Evolutionary conservation across 35 echinoderm and acorn worm genomes (phyloP), one percentile per base, ranked within the genome.

Genomic region (Holothuria glaberrima): DNA sequence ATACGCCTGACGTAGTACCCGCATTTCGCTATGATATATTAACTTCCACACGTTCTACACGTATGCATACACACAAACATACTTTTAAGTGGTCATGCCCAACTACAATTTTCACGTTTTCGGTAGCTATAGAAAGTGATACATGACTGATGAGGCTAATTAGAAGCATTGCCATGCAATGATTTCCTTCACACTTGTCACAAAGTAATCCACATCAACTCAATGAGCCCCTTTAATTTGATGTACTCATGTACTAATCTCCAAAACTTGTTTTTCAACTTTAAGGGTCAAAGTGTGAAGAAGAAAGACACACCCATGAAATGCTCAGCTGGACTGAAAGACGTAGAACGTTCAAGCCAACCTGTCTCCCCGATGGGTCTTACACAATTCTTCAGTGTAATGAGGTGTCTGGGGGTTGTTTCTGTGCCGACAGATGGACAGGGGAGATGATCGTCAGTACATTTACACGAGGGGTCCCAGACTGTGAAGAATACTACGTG

Each of bases 341-440:
- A 9, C 62, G 66, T 21, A 30, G 67, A 48, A 67, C 22, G 7
- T 31, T 46, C 34, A 68, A 48, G 62, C 85, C 85, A 28, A 44
- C 32, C 9, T 87, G 85, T 63, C 85, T 87, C 20, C 35, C 36
- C n/a, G 85, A 87, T 52, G 85, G 85, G 1, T 69, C 85, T 28
- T 87, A 87, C 41, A 71, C 85, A 7, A 44, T 87, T 10, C 85
- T 87, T 1, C 85, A 87, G 44, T 87, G 85, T 31, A 44, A 65
- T n/a, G 19, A 70, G 35, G 14, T 44, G 17, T 6, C 63, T 4
- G 10, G 20, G 13, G 70, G 25, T 12, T 87, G 85, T 20, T 28
- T 68, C 45, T 87, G 85, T 29, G 85, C 34, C 33, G 30, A 87
- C 33, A 38, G 62, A 46, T 87, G 85, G 85, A 70, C 60, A 21